These are phyloP conservation scores for Tenthredo amoena DNA, from an alignment of 2,888 invertebrate genomes.

Conservation along the genomic window DNA sequence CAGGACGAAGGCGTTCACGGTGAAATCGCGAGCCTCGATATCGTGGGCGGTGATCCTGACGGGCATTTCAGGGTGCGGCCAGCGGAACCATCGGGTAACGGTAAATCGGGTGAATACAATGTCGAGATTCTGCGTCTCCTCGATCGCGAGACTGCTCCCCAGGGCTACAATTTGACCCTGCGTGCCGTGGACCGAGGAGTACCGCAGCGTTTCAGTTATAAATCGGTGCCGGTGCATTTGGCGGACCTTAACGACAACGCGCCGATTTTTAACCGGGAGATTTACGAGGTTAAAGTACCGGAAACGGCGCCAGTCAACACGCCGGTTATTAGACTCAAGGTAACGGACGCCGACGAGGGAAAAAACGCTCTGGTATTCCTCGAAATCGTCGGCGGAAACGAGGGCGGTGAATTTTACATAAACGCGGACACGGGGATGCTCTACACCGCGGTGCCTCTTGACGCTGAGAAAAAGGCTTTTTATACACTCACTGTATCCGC, in stretches of 20 bases:
- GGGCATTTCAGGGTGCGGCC: constrained; percentile 91
- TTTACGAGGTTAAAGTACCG: constrained; percentile 92
- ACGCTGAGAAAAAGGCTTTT: constrained; percentile 91
- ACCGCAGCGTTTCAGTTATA: constrained; percentile 88
- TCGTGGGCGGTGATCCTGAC: constrained; percentile 94
- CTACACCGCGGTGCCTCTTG: constrained; percentile 89
- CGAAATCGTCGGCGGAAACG: constrained; percentile 95
- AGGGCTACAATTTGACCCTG: constrained; percentile 93
- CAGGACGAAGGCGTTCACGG: constrained; percentile 92
- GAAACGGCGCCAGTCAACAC: constrained; percentile 95
- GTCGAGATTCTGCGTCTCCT: constrained; percentile 89
- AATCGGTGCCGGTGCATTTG: constrained; percentile 89
- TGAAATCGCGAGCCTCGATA: constrained; percentile 88
- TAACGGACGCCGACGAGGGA: constrained; percentile 91
- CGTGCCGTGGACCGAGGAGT: constrained; percentile 91
- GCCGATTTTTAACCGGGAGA: constrained; percentile 91
- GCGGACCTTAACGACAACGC: constrained; percentile 91
- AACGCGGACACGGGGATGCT: constrained; percentile 94
- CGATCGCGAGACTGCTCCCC: constrained; percentile 88
- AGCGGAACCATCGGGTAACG: constrained; percentile 76
- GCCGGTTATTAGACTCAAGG: constrained; percentile 92
- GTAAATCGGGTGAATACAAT: constrained; percentile 85
- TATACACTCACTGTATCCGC: constrained; percentile 95
- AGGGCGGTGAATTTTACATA: constrained; percentile 92
- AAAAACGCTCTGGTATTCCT: constrained; percentile 91